Base-by-base conservation (phyloP, 2,797 vertebrate genomes). In the Anabas testudineus region DNA sequence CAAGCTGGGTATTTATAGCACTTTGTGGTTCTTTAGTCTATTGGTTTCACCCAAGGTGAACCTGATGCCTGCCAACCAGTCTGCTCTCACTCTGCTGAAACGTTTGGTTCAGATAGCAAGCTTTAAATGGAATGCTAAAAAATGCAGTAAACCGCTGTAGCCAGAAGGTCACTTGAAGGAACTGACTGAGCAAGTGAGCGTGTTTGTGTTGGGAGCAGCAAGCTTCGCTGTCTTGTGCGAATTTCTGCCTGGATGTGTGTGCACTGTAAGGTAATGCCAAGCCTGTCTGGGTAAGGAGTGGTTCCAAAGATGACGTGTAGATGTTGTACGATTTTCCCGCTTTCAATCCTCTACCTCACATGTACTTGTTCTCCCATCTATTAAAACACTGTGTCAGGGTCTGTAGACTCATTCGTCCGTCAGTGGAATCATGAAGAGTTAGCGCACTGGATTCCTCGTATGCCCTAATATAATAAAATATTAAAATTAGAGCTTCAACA, bases 1-100 rank as follows among this genome's bases (percentile, higher is more conserved):
- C 84, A 89, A 77, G 81, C 34, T 13, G 67, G 63, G 72, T 90
- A 91, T 93, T 89, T 91, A 90, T 93, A 88, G 87, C 77, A 45
- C 64, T 76, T 87, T 87, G 78, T 84, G 76, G 54, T 70, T 88
- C 71, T 84, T 82, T 52, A 79, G 82, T 89, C 65, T 86, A 63
- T 79, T 73, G 60, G 69, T 86, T 83, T 91, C 69, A 85, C 87
- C 82, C 71, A 76, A 84, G 83, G 85, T 87, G 81, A 90, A 85
- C 83, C 80, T 78, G 82, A 77, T 34, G 73, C 55, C 62, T 81
- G 72, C 62, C 66, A 67, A 68, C n/a, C 26, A 0, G 61, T 56
- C 77, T 54, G 49, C 62, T 69, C 75, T 78, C 43, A 2, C 62
- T 76, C 47, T 79, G 59, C 76, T 24, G 28, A 85, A 73, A 71